Percentiles rank a stretch among this genome's conserved stretches.
Evolutionary conservation across 2,797 vertebrate species (phyloP).

Genomic region (Triplophysa yarkandensis): DNA sequence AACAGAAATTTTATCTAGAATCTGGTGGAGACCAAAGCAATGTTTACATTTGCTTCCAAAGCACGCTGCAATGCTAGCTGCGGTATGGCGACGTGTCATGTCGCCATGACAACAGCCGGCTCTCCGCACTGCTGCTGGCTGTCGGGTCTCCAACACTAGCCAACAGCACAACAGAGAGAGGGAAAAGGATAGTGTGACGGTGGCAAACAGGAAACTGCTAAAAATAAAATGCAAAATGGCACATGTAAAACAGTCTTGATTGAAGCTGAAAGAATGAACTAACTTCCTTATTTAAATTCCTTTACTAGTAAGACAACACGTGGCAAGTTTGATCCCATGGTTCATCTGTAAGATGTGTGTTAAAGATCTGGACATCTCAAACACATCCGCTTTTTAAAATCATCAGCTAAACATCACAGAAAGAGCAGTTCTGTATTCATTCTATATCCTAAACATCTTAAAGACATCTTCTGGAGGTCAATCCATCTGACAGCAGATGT

Average conservation of each 20-base stretch:
- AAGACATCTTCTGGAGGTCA: no score
- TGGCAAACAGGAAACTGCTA: not conserved
- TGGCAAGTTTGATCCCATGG: no score
- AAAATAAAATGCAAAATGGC: conserved; percentile 26
- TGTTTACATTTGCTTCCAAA: conserved; percentile 46
- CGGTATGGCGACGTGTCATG: conserved; percentile 46
- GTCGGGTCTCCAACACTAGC: conserved; percentile 40
- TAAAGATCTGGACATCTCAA: no score
- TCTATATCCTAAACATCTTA: no score
- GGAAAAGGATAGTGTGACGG: not conserved
- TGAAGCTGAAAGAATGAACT: conserved; percentile 1
- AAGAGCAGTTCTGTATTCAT: no score
- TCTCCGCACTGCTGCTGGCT: conserved; percentile 43
- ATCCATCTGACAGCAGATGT: no score
- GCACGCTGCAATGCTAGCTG: conserved; percentile 44
- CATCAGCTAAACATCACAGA: no score
- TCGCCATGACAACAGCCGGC: conserved; percentile 55
- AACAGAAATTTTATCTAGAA: not conserved
- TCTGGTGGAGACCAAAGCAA: not conserved
- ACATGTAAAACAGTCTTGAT: conserved; percentile 2
- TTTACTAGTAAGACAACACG: no score
- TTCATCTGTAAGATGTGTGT: no score
- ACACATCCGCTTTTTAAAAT: no score
- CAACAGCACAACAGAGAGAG: conserved; percentile 22
- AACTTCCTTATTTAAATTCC: not conserved